Base-by-base conservation (phyloP, 1,140 invertebrate species). In the Drusus annulatus region DNA sequence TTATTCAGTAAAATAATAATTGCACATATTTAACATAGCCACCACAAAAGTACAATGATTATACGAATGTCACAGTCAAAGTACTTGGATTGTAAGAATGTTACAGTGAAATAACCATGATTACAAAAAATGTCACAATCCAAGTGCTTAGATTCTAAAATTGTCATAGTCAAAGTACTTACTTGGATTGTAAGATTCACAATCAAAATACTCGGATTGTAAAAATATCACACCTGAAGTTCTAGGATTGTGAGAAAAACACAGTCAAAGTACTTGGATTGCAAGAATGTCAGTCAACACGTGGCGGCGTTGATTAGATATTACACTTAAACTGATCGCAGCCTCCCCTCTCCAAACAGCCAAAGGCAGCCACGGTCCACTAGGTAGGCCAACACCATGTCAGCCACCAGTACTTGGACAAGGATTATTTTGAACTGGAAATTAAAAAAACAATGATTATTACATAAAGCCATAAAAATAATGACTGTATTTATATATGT, bases 341-440 rank as follows among this genome's bases (percentile, higher is more conserved):
- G 87, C 86, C 90, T 92, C 74, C 94, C 94, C 87, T 94, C 94
- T n/a, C 96, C 97, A 88, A 97, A 98, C 23, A 98, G 89, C 91
- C 95, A 96, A 84, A 97, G 91, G 88, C 96, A 97, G 17, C 93
- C 84, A 84, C 97, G 92, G 88, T 99, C 98, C 51, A 96, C 92
- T 7, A 95, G 82, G 84, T 94, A 98, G 4, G 97, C 94, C 84
- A 95, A 92, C 54, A 95, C 85, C 85, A 98, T 95, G 87, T 99
- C 96, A 5, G 93, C 93, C 81, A 95, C 88, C 65, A 99, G 89
- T 16, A 97, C 93, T 87, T 91, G 89, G 25, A 98, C 90, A 84
- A 99, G 88, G 77, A 93, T 94, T 79, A 92, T 90, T 79, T 97
- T 95, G 85, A 98, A 98, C 97, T 98, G 89, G 51, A 93, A 94